These are phyloP conservation scores for Trichopria drosophilae DNA, from an alignment of 2,888 invertebrate species.

Conservation along the genomic window DNA sequence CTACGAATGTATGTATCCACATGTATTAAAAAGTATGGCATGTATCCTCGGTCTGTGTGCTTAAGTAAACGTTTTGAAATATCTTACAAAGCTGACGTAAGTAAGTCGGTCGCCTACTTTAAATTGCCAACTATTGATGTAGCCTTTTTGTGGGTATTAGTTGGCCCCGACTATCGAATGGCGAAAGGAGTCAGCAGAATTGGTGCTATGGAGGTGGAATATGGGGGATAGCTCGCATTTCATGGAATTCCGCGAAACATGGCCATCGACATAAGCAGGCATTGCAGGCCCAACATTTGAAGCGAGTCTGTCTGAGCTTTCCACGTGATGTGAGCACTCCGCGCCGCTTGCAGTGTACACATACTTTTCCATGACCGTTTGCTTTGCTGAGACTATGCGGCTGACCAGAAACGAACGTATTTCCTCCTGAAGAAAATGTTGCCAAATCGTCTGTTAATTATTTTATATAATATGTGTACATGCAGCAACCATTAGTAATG, in stretches of 20 bases:
- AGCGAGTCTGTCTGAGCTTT: constrained; percentile 58
- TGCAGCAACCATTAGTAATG: constrained; percentile 57
- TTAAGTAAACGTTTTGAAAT: constrained; percentile 10
- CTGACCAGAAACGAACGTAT: constrained; percentile 57
- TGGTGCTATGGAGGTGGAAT: constrained; percentile 59
- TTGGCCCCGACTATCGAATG: constrained; percentile 29
- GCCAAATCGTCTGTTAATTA: constrained; percentile 48
- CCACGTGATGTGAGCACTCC: constrained; percentile 58
- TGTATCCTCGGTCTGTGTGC: not conserved
- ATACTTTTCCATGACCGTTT: constrained; percentile 59
- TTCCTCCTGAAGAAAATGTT: constrained; percentile 58
- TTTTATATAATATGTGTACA: constrained; percentile 47
- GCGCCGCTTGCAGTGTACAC: constrained; percentile 58
- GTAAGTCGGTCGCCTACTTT: too few relatives aligned
- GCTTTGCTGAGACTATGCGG: constrained; percentile 59
- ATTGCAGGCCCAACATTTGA: constrained; percentile 59
- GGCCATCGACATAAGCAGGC: constrained; percentile 58
- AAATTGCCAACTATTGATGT: too few relatives aligned
- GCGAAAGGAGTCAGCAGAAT: constrained; percentile 39
- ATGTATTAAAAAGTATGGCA: too few relatives aligned
- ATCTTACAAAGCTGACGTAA: too few relatives aligned
- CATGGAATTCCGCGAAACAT: constrained; percentile 58
- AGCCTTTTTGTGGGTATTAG: constrained; percentile 40
- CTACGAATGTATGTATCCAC: too few relatives aligned
- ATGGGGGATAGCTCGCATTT: constrained; percentile 56